Percentiles rank a stretch among this genome's conserved stretches.
Conservation (phyloP, 2,888 invertebrate genomes). For the Neoitamus cyanurus region DNA sequence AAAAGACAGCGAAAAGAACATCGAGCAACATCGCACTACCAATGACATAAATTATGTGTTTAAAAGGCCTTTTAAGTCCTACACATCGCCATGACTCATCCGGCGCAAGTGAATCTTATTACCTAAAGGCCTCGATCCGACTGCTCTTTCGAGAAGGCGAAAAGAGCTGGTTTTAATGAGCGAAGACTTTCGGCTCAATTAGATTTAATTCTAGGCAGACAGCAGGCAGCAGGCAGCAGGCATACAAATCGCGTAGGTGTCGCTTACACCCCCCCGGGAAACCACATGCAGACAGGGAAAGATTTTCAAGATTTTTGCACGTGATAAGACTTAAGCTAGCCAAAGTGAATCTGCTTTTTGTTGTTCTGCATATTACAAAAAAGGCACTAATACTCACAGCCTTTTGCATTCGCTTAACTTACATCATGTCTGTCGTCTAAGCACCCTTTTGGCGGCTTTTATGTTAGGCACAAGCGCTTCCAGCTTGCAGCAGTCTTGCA, state of each 20-base stretch:
- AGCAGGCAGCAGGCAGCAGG: background rate
- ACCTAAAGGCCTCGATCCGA: background rate
- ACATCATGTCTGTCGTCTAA: constrained; percentile 67
- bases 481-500: constrained; percentile 85
- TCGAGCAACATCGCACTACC: background rate
- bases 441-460: constrained; percentile 87
- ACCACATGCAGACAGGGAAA: background rate
- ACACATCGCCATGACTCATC: constrained; percentile 8
- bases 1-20: background rate
- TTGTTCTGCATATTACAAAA: background rate
- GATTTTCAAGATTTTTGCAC: constrained; percentile 6
- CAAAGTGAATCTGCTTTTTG: background rate
- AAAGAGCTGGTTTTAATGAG: background rate
- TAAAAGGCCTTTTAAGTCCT: constrained; percentile 24
- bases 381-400: constrained; percentile 48
- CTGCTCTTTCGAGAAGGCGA: background rate
- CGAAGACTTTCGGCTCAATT: background rate
- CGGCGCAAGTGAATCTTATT: background rate
- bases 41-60: constrained; percentile 25
- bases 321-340: background rate
- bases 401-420: constrained; percentile 22
- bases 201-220: background rate
- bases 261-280: background rate
- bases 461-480: constrained; percentile 88
- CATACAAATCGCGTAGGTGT: background rate